phyloP scores from a whole-genome alignment of 1,140 invertebrate species.

The Temnothorax nylanderi region DNA sequence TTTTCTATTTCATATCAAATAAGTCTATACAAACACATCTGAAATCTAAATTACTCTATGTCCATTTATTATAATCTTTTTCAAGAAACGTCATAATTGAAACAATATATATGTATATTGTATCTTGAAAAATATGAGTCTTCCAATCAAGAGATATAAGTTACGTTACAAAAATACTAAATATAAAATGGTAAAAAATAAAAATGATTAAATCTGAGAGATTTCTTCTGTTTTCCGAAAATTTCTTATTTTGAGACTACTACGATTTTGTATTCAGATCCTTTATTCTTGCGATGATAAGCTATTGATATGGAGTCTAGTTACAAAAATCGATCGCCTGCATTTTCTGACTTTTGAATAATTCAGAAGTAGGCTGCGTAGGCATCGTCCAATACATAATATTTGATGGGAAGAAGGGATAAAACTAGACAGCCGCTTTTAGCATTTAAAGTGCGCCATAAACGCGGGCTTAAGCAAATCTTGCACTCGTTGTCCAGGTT shows the following conservation, averaged over 20 bases:
- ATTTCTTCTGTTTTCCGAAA: background rate
- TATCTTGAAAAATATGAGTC: background rate
- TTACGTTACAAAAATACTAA: background rate
- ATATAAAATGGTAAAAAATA: background rate
- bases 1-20: background rate
- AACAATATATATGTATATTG: background rate
- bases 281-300: background rate
- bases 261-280: slow-evolving; percentile 1
- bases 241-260: background rate
- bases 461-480: slow-evolving; percentile 8
- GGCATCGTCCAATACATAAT: background rate
- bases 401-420: background rate
- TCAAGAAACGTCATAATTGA: background rate
- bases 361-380: background rate
- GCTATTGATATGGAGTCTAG: background rate
- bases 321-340: background rate
- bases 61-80: slow-evolving; percentile 2
- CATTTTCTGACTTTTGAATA: slow-evolving; percentile 27
- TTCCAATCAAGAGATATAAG: background rate
- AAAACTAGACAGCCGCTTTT: slow-evolving; percentile 10
- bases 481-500: background rate
- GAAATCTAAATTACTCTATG: background rate
- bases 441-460: slow-evolving; percentile 3
- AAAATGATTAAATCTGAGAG: background rate
- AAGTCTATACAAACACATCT: no score